Evolutionary conservation across 2,888 invertebrate species (phyloP).

Genomic region (Junonia oenone): DNA sequence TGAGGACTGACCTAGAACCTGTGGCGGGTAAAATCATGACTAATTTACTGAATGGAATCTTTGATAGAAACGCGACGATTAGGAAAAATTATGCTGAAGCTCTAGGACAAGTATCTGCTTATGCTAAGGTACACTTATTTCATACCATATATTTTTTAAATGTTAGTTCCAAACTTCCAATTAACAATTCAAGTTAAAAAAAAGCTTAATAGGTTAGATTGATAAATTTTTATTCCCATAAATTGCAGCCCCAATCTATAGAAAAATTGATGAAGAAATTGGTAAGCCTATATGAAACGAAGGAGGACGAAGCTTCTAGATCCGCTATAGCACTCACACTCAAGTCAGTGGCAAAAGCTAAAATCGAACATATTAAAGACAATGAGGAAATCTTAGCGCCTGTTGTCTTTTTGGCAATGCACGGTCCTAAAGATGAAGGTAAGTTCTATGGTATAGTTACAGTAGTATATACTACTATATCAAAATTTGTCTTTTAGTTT

Average conservation of each 20-base stretch:
- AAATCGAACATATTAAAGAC: slow-evolving; percentile 89
- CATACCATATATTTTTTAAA: neutral
- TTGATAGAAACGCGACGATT: slow-evolving; percentile 90
- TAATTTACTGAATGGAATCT: slow-evolving; percentile 85
- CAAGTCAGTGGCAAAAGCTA: slow-evolving; percentile 89
- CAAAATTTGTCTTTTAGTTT: too few relatives aligned
- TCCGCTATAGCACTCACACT: slow-evolving; percentile 87
- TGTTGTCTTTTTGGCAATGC: slow-evolving; percentile 94
- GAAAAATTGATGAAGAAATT: slow-evolving; percentile 80
- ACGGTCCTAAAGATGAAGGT: slow-evolving; percentile 85
- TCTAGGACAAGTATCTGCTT: slow-evolving; percentile 90
- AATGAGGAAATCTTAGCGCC: slow-evolving; percentile 88
- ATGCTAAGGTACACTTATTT: slow-evolving; percentile 83
- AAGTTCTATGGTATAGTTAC: too few relatives aligned
- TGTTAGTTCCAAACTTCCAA: too few relatives aligned
- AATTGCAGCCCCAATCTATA: slow-evolving; percentile 64
- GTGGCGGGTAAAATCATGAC: slow-evolving; percentile 79
- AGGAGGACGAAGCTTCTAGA: slow-evolving; percentile 85
- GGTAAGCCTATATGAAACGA: slow-evolving; percentile 74
- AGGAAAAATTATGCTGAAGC: slow-evolving; percentile 91
- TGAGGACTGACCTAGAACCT: slow-evolving; percentile 76
- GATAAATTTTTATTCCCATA: too few relatives aligned
- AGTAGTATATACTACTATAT: too few relatives aligned
- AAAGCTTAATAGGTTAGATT: too few relatives aligned
- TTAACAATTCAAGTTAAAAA: too few relatives aligned